Conservation (phyloP, 2,888 invertebrate species). For the Cerastoderma edule region DNA sequence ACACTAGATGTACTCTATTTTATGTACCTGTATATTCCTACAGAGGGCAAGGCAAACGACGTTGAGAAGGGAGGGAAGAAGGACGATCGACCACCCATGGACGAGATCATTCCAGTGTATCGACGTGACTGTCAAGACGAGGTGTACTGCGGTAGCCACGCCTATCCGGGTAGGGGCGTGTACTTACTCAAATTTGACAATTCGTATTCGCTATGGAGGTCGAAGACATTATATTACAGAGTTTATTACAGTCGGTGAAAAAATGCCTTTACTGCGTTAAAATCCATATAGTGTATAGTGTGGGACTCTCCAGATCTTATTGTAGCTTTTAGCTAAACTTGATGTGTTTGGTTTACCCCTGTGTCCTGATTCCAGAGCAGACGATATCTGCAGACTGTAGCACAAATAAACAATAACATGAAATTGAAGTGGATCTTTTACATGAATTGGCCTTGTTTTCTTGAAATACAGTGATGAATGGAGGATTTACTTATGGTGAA, state of each 20-base stretch:
- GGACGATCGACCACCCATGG: constrained; percentile 87
- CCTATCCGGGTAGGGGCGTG: constrained; percentile 98
- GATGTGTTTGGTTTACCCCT: background rate
- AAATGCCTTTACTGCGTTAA: background rate
- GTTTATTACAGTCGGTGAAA: constrained; percentile 92
- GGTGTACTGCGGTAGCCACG: constrained; percentile 98
- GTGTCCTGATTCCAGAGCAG: too few species aligned
- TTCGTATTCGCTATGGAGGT: constrained; percentile 99
- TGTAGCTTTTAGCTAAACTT: background rate
- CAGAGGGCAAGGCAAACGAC: constrained; percentile 84
- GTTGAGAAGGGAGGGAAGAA: constrained; percentile 86
- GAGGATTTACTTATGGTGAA: too few species aligned
- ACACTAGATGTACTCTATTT: too few species aligned
- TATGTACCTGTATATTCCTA: constrained; percentile 7
- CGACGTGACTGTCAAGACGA: constrained; percentile 98
- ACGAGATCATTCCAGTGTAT: constrained; percentile 96
- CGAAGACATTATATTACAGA: constrained; percentile 99
- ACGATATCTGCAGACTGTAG: too few species aligned
- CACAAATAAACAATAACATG: too few species aligned
- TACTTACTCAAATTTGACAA: constrained; percentile 99
- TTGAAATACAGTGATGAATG: too few species aligned
- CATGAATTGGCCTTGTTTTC: too few species aligned
- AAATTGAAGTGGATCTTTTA: too few species aligned
- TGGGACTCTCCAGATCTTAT: background rate
- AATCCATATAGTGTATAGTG: constrained; percentile 12